These are phyloP conservation scores for Azemiops feae DNA, from an alignment of 2,113 vertebrate genomes.

Conservation along the genomic window DNA sequence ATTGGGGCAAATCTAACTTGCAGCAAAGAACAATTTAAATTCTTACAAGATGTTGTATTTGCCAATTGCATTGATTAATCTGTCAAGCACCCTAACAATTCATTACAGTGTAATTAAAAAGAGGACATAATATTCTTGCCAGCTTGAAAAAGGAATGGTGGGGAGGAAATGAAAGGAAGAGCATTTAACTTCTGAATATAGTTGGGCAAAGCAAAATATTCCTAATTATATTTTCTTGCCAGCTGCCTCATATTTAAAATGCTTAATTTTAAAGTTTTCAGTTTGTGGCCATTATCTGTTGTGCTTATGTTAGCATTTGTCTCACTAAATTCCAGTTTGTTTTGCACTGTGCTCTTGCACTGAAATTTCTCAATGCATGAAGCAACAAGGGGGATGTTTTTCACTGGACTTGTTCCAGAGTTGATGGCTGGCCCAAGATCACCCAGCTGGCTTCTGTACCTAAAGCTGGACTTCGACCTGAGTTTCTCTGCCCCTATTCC, in stretches of 20 bases:
- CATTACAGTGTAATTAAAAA: slow-evolving; percentile 4
- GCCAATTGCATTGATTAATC: neutral
- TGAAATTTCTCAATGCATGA: neutral
- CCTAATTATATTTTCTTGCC: neutral
- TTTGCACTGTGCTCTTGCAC: neutral
- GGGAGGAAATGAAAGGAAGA: neutral
- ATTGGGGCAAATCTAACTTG: slow-evolving; percentile 29
- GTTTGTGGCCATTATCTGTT: neutral
- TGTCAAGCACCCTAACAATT: neutral
- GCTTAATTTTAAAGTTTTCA: neutral
- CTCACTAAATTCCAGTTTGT: neutral
- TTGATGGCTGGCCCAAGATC: neutral
- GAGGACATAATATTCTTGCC: neutral
- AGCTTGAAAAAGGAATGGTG: neutral
- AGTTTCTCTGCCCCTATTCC: neutral
- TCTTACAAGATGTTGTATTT: neutral
- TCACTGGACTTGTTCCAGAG: neutral
- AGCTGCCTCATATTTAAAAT: neutral
- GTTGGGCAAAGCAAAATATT: neutral
- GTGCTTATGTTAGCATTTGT: neutral
- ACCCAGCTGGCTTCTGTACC: neutral
- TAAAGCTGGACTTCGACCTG: neutral
- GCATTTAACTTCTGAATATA: neutral
- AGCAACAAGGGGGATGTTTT: neutral
- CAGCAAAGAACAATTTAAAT: slow-evolving; percentile 26